Percentiles rank a stretch among this genome's conserved stretches.
Conservation (phyloP, 2,888 invertebrate genomes). For the Galerucella calmariensis region DNA sequence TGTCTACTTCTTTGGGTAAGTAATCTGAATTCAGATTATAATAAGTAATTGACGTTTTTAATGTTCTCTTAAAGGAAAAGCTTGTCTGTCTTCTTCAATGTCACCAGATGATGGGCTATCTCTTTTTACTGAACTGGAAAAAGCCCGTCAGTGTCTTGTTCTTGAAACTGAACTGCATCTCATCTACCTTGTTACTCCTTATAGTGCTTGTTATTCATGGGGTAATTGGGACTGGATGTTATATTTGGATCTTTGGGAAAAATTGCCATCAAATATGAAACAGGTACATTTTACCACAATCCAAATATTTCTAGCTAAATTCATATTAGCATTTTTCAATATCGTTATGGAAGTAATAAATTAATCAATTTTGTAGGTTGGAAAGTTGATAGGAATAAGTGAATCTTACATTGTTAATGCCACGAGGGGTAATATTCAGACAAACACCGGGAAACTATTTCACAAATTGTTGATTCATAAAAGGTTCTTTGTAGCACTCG, state of each 20-base stretch:
- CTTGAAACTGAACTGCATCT: conserved; percentile 95
- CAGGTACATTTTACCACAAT: conserved; percentile 12
- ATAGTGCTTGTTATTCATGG: conserved; percentile 85
- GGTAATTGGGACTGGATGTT: conserved; percentile 84
- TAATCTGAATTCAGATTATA: neutral
- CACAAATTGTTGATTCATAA: conserved; percentile 74
- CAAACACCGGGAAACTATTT: conserved; percentile 65
- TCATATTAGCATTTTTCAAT: conserved; percentile 16
- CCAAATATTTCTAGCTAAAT: neutral
- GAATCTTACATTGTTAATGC: conserved; percentile 87
- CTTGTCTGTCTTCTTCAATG: conserved; percentile 92
- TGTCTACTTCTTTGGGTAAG: conserved; percentile 81
- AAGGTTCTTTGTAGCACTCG: conserved; percentile 90
- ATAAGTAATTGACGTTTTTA: neutral
- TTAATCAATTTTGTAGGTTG: conserved; percentile 72
- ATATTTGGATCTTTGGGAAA: conserved; percentile 84
- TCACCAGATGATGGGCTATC: conserved; percentile 94
- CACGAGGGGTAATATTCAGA: conserved; percentile 74
- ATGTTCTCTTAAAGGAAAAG: conserved; percentile 69
- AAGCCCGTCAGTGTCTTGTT: conserved; percentile 89
- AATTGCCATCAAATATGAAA: conserved; percentile 80
- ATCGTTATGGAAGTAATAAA: neutral
- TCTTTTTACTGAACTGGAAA: conserved; percentile 89
- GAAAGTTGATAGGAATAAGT: conserved; percentile 87
- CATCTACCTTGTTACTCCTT: conserved; percentile 94